Evolutionary conservation across 2,797 vertebrate species (phyloP).

Genomic region (Scyliorhinus canicula): DNA sequence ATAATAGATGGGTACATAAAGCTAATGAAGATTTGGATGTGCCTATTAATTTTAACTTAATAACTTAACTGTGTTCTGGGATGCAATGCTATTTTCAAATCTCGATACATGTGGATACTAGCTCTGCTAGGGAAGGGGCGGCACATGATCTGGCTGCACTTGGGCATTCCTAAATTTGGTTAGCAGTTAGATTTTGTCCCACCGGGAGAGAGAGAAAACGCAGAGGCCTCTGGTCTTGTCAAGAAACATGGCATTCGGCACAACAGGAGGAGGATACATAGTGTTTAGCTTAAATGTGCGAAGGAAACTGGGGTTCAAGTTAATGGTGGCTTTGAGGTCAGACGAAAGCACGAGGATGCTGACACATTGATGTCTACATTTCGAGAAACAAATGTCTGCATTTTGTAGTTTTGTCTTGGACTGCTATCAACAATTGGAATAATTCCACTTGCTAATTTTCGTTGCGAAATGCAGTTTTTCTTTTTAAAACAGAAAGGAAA

Average conservation of each 20-base stretch:
- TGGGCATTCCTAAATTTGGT: not conserved
- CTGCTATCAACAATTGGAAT: not conserved
- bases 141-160: not conserved
- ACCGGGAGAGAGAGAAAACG: not conserved
- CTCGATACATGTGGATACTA: not conserved
- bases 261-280: not conserved
- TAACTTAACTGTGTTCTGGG: not conserved
- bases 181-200: not conserved
- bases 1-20: not conserved
- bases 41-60: not conserved
- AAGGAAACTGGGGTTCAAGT: not conserved
- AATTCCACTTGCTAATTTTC: not conserved
- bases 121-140: not conserved
- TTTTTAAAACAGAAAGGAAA: no score
- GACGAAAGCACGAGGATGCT: not conserved
- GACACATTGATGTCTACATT: not conserved
- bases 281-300: not conserved
- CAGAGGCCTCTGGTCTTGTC: not conserved
- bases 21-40: not conserved
- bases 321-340: not conserved
- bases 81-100: no score
- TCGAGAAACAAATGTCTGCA: not conserved
- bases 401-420: not conserved
- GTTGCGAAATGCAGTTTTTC: no score
- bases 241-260: not conserved